Evolutionary conservation across 2,797 vertebrate species (phyloP), one percentile per base, ranked within the genome.

Genomic region (Gymnoscopelus braueri): DNA sequence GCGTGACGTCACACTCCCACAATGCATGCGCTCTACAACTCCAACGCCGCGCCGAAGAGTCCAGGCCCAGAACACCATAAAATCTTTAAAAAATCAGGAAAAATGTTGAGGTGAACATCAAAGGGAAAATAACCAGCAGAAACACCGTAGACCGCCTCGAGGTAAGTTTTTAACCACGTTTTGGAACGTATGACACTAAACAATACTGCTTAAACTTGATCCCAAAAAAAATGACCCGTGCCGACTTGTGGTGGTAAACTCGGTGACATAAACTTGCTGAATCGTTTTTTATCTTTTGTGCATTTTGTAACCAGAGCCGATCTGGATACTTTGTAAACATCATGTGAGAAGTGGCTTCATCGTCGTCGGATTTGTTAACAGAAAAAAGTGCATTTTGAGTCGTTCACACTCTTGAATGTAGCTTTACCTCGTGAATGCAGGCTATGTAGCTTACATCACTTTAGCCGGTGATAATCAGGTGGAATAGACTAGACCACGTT

Each of bases 1-100:
- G 78, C 52, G 84, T 95, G 93, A 95, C 94, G 94, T 95, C 94
- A 95, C 79, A 88, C 89, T 97, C 97, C 97, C 97, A 97, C 86
- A 95, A 97, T 96, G 95, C 96, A 94, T 84, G 94, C 92, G 95
- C 95, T 93, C 93, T 88, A 89, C 90, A 90, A 90, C 89, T 87
- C 87, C 89, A 93, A 89, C 92, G 89, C 93, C 91, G 94, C 92
- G 89, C 83, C 78, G 84, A 82, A 75, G 67, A 75, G 88, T 79
- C 89, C 90, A 92, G 95, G 95, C 95, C 95, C 87, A 84, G 86
- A 93, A 90, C 90, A 91, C 87, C 60, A 84, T 55, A 86, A 90
- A 86, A 72, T 84, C 80, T 49, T 55, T 60, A 55, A 67, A 79
- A 77, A 82, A 77, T 68, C 74, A 39, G 39, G 5, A 65, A 65